These are phyloP conservation scores for Vespertilio murinus DNA, from an alignment of 2,797 vertebrate species.

Conservation along the genomic window DNA sequence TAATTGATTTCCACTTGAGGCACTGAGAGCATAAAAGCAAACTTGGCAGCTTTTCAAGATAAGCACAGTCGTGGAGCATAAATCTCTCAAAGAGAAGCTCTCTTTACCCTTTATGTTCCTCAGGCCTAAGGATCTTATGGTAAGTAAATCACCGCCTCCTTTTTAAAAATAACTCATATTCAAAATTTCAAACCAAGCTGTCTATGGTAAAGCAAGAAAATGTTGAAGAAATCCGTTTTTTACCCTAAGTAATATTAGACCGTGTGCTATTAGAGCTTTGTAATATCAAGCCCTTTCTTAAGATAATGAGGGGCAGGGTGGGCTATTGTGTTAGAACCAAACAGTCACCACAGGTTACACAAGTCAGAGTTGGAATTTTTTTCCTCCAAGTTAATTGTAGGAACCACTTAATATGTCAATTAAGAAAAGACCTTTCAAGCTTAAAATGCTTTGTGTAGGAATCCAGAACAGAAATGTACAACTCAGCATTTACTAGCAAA, in stretches of 20 bases:
- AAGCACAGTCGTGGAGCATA: constrained; percentile 58
- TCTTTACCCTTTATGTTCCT: constrained; percentile 25
- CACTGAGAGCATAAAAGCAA: constrained; percentile 73
- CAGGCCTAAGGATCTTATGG: not conserved
- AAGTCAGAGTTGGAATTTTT: not conserved
- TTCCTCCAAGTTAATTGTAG: not conserved
- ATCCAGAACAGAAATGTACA: not conserved
- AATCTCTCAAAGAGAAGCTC: constrained; percentile 63
- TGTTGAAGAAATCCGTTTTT: not conserved
- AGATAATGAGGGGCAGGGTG: not conserved
- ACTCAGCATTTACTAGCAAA: not conserved
- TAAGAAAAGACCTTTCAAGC: constrained; percentile 17
- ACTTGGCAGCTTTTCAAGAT: constrained; percentile 80
- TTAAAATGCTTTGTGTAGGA: not conserved
- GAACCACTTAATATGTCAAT: not conserved
- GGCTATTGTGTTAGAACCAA: not conserved
- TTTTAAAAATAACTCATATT: constrained; percentile 34
- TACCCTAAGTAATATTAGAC: not conserved
- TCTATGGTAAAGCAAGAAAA: constrained; percentile 36
- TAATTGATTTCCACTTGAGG: constrained; percentile 67
- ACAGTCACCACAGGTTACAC: not conserved
- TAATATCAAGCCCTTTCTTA: not conserved
- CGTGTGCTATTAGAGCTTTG: not conserved
- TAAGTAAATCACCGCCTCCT: not conserved
- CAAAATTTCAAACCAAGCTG: not conserved